Evolutionary conservation across 1,140 invertebrate species (phyloP), one percentile per base, ranked within the genome.

Genomic region (Drosophila bifasciata): DNA sequence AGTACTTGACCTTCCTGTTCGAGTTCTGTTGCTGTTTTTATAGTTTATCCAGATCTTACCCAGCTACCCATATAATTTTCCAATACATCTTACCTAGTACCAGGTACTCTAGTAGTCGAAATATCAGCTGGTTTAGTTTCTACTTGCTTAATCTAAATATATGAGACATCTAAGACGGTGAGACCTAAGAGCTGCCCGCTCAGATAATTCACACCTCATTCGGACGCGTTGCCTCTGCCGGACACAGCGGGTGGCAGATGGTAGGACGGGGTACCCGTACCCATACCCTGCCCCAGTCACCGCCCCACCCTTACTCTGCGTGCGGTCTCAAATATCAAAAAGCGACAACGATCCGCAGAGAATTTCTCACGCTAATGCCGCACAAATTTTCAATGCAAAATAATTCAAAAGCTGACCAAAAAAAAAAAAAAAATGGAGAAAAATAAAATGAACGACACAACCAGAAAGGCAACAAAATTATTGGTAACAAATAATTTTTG

Each of bases 151-250:
- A 88, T 88, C 86, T 75, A 55, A 81, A 85, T 88, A 67, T 86
- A 75, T 59, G 74, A 80, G 73, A 57, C 60, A 53, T 69, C 67
- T 52, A 66, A 77, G 69, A 49, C 60, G 48, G 44, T 67, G 21
- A 41, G 48, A 60, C 45, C n/a, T 25, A 44, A 79, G 44, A 59
- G 79, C 41, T 43, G 56, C 58, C 52, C 57, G 43, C 56, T 70
- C 74, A 46, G 64, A 86, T 85, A 85, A 85, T 85, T 85, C 81
- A 85, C 81, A 85, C 81, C 83, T 85, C 74, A 69, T 88, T 88
- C 64, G 39, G 63, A 56, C 68, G 69, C 45, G 46, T 55, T 55
- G 19, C 19, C 41, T 11, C 16, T 48, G 23, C 7, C 16, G 17
- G 0, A 0, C 32, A 11, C 51, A 41, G 48, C 28, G 61, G 52